Evolutionary conservation across 1,140 invertebrate genomes (phyloP).

Genomic region (Luehdorfia chinensis): DNA sequence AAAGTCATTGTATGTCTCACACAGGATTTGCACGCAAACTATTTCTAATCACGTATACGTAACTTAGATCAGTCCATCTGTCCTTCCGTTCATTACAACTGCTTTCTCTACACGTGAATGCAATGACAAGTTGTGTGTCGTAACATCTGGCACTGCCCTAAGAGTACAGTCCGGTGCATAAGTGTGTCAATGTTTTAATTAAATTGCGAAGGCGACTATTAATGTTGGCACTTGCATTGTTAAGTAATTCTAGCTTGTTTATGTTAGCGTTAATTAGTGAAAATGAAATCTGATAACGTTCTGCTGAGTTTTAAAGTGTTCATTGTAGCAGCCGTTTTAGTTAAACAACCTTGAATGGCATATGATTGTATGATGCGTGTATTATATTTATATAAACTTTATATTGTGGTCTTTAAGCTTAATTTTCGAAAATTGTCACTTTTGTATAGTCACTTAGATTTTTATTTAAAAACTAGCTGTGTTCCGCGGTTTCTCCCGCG

Average conservation of each 20-base stretch:
- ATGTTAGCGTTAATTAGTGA: slow-evolving; percentile 10
- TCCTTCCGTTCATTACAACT: slow-evolving; percentile 42
- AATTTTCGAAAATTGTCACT: background rate
- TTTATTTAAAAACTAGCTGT: no score
- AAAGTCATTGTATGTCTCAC: no score
- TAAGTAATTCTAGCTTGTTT: slow-evolving; percentile 20
- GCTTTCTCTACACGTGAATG: slow-evolving; percentile 56
- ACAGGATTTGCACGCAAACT: slow-evolving; percentile 34
- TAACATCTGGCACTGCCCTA: slow-evolving; percentile 25
- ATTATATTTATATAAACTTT: no score
- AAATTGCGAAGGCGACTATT: slow-evolving; percentile 23
- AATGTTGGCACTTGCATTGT: slow-evolving; percentile 27
- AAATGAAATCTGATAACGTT: slow-evolving; percentile 16
- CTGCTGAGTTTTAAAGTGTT: slow-evolving; percentile 1
- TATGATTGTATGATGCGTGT: background rate
- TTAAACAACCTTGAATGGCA: slow-evolving; percentile 1
- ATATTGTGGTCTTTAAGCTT: no score
- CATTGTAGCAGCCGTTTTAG: slow-evolving; percentile 6
- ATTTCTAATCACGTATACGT: slow-evolving; percentile 49
- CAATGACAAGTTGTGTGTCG: slow-evolving; percentile 30
- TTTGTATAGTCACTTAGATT: background rate
- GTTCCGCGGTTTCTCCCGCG: no score
- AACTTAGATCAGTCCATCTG: slow-evolving; percentile 32
- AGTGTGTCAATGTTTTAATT: slow-evolving; percentile 43
- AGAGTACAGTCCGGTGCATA: slow-evolving; percentile 25